Conservation (phyloP, 2,888 invertebrate genomes). For the Julus scandinavius region DNA sequence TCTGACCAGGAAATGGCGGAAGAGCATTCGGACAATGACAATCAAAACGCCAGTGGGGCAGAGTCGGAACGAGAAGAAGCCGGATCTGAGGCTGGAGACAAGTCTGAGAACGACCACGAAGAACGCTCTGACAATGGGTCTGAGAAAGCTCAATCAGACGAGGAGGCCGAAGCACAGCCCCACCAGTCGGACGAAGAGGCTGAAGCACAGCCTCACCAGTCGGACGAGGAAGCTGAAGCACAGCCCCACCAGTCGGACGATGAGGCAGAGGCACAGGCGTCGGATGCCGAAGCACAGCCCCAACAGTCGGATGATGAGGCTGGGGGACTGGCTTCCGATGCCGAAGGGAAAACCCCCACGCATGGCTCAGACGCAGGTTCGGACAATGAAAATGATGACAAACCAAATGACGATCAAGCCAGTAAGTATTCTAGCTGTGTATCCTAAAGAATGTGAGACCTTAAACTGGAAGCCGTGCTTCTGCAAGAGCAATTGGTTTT, state of each 20-base stretch:
- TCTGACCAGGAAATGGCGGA: slow-evolving; percentile 40
- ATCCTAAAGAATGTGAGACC: too few relatives aligned
- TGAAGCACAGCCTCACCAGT: too few relatives aligned
- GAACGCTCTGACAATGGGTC: not conserved
- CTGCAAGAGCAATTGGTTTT: too few relatives aligned
- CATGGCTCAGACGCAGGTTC: slow-evolving; percentile 36
- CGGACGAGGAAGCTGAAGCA: too few relatives aligned
- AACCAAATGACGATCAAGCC: slow-evolving; percentile 3
- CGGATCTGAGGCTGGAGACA: not conserved
- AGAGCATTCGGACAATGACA: not conserved
- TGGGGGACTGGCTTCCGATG: not conserved
- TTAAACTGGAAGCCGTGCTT: too few relatives aligned
- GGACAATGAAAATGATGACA: slow-evolving; percentile 44
- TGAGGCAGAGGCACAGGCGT: not conserved
- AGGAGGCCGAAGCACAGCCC: not conserved
- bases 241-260: not conserved
- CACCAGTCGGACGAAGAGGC: too few relatives aligned
- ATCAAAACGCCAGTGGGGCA: not conserved
- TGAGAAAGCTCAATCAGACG: not conserved
- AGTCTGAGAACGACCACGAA: not conserved
- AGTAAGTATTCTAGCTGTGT: too few relatives aligned
- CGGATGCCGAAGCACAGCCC: slow-evolving; percentile 34
- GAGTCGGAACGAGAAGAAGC: not conserved
- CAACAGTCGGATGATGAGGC: slow-evolving; percentile 4
- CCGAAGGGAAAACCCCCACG: not conserved